Conservation (phyloP, 2,888 invertebrate species). For the Hypomecis atomaria region DNA sequence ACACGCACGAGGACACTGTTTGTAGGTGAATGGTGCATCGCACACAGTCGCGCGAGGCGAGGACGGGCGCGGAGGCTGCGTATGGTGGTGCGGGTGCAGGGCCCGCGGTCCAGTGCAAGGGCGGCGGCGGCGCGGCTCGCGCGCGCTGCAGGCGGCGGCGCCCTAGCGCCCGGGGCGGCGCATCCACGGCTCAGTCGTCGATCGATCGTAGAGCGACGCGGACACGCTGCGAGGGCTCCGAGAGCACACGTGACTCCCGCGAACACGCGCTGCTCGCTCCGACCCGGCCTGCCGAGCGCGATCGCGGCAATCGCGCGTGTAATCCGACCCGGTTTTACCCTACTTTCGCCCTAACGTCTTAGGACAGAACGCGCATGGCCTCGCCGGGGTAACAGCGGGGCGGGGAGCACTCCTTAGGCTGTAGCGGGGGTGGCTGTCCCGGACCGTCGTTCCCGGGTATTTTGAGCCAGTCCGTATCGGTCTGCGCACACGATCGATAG, state of each 20-base stretch:
- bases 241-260: slow-evolving; percentile 49
- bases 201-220: slow-evolving; percentile 26
- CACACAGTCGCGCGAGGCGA: slow-evolving; percentile 24
- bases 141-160: slow-evolving; percentile 13
- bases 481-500: slow-evolving; percentile 57
- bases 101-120: slow-evolving; percentile 34
- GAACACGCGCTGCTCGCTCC: slow-evolving; percentile 56
- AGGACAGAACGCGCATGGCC: slow-evolving; percentile 69
- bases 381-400: slow-evolving; percentile 45
- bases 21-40: slow-evolving; percentile 28
- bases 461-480: slow-evolving; percentile 10
- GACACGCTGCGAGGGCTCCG: slow-evolving; percentile 39
- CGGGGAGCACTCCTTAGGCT: neutral
- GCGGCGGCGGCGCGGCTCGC: slow-evolving; percentile 46
- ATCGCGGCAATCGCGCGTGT: slow-evolving; percentile 79
- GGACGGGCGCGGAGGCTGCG: slow-evolving; percentile 24
- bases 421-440: slow-evolving; percentile 6
- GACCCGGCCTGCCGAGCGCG: slow-evolving; percentile 65
- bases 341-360: slow-evolving; percentile 23
- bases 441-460: slow-evolving; percentile 10
- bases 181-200: slow-evolving; percentile 34
- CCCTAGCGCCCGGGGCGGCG: slow-evolving; percentile 19
- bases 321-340: slow-evolving; percentile 44
- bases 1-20: slow-evolving; percentile 39
- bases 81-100: slow-evolving; percentile 51